A percentile compares a stretch with the other conserved stretches of the same genome.
Evolutionary conservation across 2,888 invertebrate genomes (phyloP).

Genomic region (Eupithecia vulgata): DNA sequence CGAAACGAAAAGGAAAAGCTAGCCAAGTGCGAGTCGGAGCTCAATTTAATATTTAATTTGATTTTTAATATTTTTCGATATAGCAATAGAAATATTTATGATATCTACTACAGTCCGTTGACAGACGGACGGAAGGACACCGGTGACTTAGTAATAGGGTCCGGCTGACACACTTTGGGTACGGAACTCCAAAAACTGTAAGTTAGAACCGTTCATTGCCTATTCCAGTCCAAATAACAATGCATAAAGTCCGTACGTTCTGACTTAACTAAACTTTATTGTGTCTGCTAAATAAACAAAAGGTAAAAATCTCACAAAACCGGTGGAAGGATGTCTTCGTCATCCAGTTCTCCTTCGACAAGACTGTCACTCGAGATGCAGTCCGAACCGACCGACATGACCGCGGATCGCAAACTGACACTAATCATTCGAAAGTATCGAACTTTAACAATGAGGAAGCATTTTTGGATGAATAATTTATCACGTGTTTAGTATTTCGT

Average conservation of each 20-base stretch:
- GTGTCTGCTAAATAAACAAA: not conserved
- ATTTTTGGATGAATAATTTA: conserved; percentile 55
- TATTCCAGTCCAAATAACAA: not conserved
- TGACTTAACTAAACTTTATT: not conserved
- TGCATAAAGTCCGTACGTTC: not conserved
- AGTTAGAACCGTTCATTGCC: not conserved
- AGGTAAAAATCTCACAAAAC: conserved; percentile 58
- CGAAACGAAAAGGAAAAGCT: not conserved
- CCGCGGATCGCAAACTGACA: conserved; percentile 61
- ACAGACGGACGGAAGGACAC: not conserved
- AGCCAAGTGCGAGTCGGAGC: not conserved
- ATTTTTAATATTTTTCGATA: too few species aligned
- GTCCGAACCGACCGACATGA: conserved; percentile 57
- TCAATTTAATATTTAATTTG: too few species aligned
- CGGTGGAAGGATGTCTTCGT: conserved; percentile 48
- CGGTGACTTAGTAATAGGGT: not conserved
- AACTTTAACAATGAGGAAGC: conserved; percentile 50
- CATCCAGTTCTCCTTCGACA: conserved; percentile 57
- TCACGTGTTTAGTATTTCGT: conserved; percentile 55
- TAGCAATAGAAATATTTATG: not conserved
- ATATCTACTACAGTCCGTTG: not conserved
- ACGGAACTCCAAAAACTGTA: not conserved
- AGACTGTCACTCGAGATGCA: conserved; percentile 70
- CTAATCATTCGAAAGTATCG: conserved; percentile 53
- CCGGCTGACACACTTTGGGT: not conserved